Base-by-base conservation (phyloP, 1,140 invertebrate genomes). In the Camponotus pennsylvanicus region DNA sequence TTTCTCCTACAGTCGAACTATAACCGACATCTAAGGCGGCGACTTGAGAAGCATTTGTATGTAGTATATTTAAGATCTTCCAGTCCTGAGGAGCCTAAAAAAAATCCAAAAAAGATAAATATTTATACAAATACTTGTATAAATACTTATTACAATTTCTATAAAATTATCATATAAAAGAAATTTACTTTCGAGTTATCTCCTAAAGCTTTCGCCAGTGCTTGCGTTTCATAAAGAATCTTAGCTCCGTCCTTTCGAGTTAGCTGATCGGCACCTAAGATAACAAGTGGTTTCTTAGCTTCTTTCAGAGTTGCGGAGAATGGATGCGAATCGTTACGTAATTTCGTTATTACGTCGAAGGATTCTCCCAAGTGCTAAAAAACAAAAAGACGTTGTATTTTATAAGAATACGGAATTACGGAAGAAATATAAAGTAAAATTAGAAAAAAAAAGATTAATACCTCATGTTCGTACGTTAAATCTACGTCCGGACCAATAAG, bases 1-100 rank as follows among this genome's bases (percentile, higher is more conserved):
- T 96, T 82, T 95, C 95, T 37, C 97, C 96, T 8, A 98, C 96
- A 27, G 98, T 97, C 5, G 98, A 96, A 88, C 97, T 97, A 95
- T 99, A 99, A 55, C 99, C 99, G 71, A 99, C 94, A 96, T 99
- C 99, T 67, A 99, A 96, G 42, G 99, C 99, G 69, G 98, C 99
- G 69, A 99, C 98, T 96, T 99, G 98, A 21, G 97, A 97, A 40
- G 98, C 98, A 78, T 98, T 98, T 90, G 97, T 97, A 89, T 99
- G 98, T 21, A 99, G 96, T 32, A 99, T 96, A 94, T 99, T 99
- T 89, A 99, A 96, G 18, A 99, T 97, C 95, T 98, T 97, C 97
- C 97, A 98, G 75, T 96, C 95, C 49, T 90, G 80, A 37, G 93
- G 78, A 92, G 94, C 89, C 94, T 96, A 88, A 91, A 85, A 21